A percentile compares a stretch with the other conserved stretches of the same genome.
These are phyloP conservation scores for Chelonoidis abingdonii DNA, from an alignment of 2,113 vertebrate genomes.

Conservation along the genomic window DNA sequence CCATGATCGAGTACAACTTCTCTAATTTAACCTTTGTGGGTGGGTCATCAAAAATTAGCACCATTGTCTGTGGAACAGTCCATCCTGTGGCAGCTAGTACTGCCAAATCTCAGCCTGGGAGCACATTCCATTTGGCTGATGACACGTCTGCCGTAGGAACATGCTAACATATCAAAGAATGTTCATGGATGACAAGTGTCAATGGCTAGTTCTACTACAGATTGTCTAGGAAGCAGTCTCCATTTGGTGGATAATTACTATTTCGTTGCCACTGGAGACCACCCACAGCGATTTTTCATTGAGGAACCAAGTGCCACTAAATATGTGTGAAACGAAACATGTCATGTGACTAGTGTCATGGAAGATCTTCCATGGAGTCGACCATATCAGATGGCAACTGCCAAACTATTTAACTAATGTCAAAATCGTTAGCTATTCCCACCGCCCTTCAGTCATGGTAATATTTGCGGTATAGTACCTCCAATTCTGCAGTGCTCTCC, in stretches of 20 bases:
- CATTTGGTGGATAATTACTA: neutral
- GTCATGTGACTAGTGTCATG: neutral
- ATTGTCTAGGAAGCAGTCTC: neutral
- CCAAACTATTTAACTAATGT: slow-evolving; percentile 15
- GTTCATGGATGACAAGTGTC: neutral
- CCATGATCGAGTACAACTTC: neutral
- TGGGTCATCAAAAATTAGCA: neutral
- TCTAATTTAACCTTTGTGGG: neutral
- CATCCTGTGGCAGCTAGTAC: neutral
- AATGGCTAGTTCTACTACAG: neutral
- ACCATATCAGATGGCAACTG: neutral
- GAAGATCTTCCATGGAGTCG: neutral
- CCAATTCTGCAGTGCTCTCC: slow-evolving; percentile 31
- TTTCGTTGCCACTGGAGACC: neutral
- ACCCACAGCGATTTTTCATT: neutral
- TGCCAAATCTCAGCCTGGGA: neutral
- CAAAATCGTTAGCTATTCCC: slow-evolving; percentile 12
- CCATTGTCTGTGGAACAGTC: accelerated
- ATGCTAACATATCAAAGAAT: neutral
- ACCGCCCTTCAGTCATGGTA: slow-evolving; percentile 10
- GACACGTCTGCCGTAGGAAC: neutral
- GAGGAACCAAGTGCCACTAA: neutral
- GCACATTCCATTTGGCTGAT: neutral
- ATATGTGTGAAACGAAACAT: neutral
- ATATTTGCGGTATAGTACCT: slow-evolving; percentile 44